Evolutionary conservation across 2,113 vertebrate species (phyloP).

Genomic region (Pituophis catenifer): DNA sequence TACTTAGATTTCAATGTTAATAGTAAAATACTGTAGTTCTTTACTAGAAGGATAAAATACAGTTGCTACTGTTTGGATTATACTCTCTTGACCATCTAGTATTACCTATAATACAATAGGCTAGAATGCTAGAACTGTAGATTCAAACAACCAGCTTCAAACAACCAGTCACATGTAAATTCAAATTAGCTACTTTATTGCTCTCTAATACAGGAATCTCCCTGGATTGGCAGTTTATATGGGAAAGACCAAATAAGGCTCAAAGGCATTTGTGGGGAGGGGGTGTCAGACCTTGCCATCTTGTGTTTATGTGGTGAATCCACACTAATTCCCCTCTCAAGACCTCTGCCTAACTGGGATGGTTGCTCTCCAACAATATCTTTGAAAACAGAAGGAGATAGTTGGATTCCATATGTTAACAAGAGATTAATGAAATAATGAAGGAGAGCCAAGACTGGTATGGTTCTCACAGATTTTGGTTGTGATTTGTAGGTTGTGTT

Average conservation of each 20-base stretch:
- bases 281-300: too few relatives aligned
- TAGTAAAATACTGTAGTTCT: neutral
- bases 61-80: neutral
- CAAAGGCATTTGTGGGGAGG: too few relatives aligned
- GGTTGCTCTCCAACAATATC: neutral
- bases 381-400: neutral
- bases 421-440: neutral
- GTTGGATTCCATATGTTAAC: neutral
- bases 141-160: too few relatives aligned
- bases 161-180: too few relatives aligned
- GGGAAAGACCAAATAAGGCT: too few relatives aligned
- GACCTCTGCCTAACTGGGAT: too few relatives aligned
- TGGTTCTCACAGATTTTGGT: neutral
- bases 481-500: neutral
- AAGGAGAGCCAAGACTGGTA: neutral
- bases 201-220: too few relatives aligned
- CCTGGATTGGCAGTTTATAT: too few relatives aligned
- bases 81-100: neutral
- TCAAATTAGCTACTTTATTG: too few relatives aligned
- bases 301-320: too few relatives aligned
- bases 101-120: neutral
- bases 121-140: neutral
- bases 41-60: neutral
- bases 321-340: too few relatives aligned
- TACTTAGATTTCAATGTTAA: neutral